A percentile compares a stretch with the other conserved stretches of the same genome.
phyloP scores from a whole-genome alignment of 2,888 invertebrate species.

The Ligdia adustata region DNA sequence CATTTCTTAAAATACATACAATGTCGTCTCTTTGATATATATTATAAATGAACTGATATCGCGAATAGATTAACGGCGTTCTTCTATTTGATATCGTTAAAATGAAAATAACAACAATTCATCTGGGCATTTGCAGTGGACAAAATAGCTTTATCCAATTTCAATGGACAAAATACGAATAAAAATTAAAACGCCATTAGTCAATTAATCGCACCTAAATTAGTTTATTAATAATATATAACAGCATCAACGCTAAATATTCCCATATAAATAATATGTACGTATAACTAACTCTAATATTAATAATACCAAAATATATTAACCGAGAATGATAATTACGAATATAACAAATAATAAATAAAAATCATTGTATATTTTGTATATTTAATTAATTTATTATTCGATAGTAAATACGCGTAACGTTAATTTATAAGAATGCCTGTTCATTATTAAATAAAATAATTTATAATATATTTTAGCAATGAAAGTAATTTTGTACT shows the following conservation, averaged over 20 bases:
- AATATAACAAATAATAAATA: constrained; percentile 7
- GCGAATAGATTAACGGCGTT: too few species aligned
- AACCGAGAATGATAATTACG: constrained; percentile 13
- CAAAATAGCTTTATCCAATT: too few species aligned
- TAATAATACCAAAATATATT: constrained; percentile 23
- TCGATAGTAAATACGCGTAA: constrained; percentile 32
- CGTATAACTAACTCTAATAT: constrained; percentile 16
- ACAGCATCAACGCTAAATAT: not conserved
- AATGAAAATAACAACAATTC: too few species aligned
- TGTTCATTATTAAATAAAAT: constrained; percentile 22
- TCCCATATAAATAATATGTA: not conserved
- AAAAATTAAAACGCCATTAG: too few species aligned
- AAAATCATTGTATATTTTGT: constrained; percentile 38
- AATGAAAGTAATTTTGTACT: constrained; percentile 66
- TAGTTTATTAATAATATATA: too few species aligned
- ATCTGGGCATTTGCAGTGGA: too few species aligned
- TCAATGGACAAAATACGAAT: too few species aligned
- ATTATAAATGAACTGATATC: too few species aligned
- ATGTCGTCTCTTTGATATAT: too few species aligned
- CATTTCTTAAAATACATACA: too few species aligned
- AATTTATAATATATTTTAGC: constrained; percentile 45
- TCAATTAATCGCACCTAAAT: too few species aligned
- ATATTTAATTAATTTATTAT: constrained; percentile 31
- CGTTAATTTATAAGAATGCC: constrained; percentile 34
- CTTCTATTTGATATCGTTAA: too few species aligned